Percentiles rank a stretch among this genome's conserved stretches.
phyloP scores from a whole-genome alignment of 2,797 vertebrate species.

The Galaxias olidus region DNA sequence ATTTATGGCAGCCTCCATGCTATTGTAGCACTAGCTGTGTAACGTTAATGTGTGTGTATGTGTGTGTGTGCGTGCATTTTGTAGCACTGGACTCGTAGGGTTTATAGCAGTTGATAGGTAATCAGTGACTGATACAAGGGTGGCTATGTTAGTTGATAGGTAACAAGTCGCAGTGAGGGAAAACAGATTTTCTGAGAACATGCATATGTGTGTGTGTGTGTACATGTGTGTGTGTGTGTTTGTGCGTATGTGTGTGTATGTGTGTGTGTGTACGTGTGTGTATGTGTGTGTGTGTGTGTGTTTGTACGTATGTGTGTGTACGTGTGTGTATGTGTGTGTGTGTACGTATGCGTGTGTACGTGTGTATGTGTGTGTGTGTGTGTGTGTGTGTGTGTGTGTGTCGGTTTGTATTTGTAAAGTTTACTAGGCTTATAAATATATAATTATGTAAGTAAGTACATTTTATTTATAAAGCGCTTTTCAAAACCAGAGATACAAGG shows the following conservation, averaged over 20 bases:
- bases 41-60: conserved; percentile 20
- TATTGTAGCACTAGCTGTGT: conserved; percentile 53
- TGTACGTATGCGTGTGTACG: conserved; percentile 9
- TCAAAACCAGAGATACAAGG: too few species aligned
- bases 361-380: conserved; percentile 8
- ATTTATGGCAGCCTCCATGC: conserved; percentile 68
- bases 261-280: conserved; percentile 6
- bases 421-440: not conserved
- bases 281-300: conserved; percentile 5
- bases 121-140: conserved; percentile 61
- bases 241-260: not conserved
- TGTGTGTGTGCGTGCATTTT: conserved; percentile 10
- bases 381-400: not conserved
- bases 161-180: conserved; percentile 37
- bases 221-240: conserved; percentile 4
- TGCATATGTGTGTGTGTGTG: not conserved
- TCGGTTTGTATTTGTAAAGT: too few species aligned
- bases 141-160: conserved; percentile 58
- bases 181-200: not conserved
- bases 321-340: conserved; percentile 8
- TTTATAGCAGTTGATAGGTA: conserved; percentile 67
- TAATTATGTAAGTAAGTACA: too few species aligned
- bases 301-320: not conserved
- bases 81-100: conserved; percentile 48
- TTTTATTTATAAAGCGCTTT: too few species aligned